Evolutionary conservation across 2,113 vertebrate genomes (phyloP), one percentile per base, ranked within the genome.

Genomic region (Carassius carassius): DNA sequence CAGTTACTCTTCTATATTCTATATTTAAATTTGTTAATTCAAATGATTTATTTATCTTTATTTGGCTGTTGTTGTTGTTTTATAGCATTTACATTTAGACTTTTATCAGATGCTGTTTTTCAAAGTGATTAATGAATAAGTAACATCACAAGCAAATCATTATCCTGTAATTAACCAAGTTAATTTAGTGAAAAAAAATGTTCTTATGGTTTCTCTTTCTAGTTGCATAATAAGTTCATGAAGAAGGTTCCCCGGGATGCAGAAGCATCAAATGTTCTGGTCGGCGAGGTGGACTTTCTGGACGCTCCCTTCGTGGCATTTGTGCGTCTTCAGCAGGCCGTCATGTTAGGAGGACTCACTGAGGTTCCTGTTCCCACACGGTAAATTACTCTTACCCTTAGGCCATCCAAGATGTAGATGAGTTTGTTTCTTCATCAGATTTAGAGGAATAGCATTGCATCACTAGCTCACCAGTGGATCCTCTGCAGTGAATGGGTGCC

Each of bases 151-250:
- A 44, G 41, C 41, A 44, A 44, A 10, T 44, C 10, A 44, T 44
- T 44, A 11, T 44, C 41, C 41, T 41, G 41, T 10, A 3, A 47
- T 14, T 51, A 51, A 51, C 49, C 3, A 47, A n/a, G 41, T 23
- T 19, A 74, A 23, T 41, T 5, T n/a, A 37, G 47, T 21, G 2
- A 13, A 35, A 58, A 29, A 29, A 29, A 29, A 29, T 29, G 1
- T 29, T 29, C 16, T 11, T 3, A 0, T 17, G 16, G 9, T 44
- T 21, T 85, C 23, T 70, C 25, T 77, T 35, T 67, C 13, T 19
- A 99, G 98, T 91, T 99, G 89, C 98, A 99, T 93, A 99, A 99
- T 54, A 99, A 99, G 85, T 99, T 99, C 91, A 99, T 99, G 98
- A 99, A 99, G 89, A 99, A 99, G 4, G 41, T 99, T 84, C 97